These are phyloP conservation scores for Leptoteleia sp. DNA, from an alignment of 1,140 invertebrate species.

Conservation along the genomic window DNA sequence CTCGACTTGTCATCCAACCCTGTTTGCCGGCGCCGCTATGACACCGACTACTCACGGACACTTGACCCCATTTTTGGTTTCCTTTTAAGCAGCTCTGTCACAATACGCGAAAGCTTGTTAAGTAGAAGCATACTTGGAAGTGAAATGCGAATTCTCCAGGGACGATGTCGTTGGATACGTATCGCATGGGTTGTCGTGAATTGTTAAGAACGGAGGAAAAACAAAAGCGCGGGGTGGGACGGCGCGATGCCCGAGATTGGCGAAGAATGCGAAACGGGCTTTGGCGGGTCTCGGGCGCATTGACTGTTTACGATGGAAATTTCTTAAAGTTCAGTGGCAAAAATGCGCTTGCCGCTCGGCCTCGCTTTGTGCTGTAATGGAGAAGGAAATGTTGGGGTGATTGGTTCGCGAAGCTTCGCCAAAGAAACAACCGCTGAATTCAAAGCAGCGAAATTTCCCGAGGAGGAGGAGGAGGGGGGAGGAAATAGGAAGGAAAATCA, in stretches of 20 bases:
- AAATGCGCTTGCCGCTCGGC: too few relatives aligned
- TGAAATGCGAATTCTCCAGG: conserved; percentile 68
- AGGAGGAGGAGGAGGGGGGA: neutral
- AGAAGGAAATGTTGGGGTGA: neutral
- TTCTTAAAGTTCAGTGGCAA: too few relatives aligned
- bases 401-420: neutral
- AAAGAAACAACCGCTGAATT: conserved; percentile 7
- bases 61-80: conserved; percentile 81
- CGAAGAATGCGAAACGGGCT: conserved; percentile 6
- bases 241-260: too few relatives aligned
- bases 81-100: conserved; percentile 79
- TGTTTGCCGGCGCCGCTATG: conserved; percentile 53
- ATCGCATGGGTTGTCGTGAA: conserved; percentile 41
- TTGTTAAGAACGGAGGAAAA: conserved; percentile 34
- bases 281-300: neutral
- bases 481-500: neutral
- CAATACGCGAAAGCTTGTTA: conserved; percentile 81
- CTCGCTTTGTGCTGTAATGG: too few relatives aligned
- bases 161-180: conserved; percentile 45
- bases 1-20: conserved; percentile 71
- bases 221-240: neutral
- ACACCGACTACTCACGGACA: conserved; percentile 67
- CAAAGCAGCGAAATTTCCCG: conserved; percentile 3
- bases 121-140: conserved; percentile 77
- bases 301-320: conserved; percentile 12